phyloP scores from a whole-genome alignment of 1,140 invertebrate species.

The Pseudomyrmex concolor region DNA sequence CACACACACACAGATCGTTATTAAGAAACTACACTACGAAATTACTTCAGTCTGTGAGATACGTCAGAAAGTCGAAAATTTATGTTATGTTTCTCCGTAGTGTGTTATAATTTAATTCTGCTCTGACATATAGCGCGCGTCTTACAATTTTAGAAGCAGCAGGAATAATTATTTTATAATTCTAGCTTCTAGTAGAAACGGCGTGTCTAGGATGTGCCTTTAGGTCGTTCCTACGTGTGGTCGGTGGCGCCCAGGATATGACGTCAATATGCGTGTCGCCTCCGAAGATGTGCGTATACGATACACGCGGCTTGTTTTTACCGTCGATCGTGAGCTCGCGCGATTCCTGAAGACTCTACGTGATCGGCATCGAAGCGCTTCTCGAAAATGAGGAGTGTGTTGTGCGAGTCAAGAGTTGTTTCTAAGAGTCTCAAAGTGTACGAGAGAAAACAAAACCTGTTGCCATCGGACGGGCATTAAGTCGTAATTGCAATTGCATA shows the following conservation, averaged over 20 bases:
- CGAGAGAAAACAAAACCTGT: not conserved
- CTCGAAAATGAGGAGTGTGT: constrained; percentile 32
- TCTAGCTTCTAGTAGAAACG: not conserved
- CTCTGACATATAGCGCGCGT: not conserved
- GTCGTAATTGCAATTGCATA: not conserved
- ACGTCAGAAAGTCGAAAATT: no score
- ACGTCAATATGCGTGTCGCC: constrained; percentile 54
- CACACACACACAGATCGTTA: no score
- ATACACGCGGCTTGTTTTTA: constrained; percentile 58
- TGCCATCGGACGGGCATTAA: not conserved
- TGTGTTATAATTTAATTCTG: not conserved
- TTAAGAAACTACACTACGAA: not conserved
- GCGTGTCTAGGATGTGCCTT: constrained; percentile 31
- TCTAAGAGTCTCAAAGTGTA: not conserved
- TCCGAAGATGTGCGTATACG: constrained; percentile 38
- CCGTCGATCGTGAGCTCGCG: constrained; percentile 46
- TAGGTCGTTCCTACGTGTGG: constrained; percentile 28
- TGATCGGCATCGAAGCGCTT: constrained; percentile 42
- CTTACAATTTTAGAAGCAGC: no score
- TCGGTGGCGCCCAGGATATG: constrained; percentile 51
- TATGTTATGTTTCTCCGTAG: no score
- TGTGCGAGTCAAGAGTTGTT: constrained; percentile 1
- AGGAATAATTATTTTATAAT: no score
- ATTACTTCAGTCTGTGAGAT: not conserved
- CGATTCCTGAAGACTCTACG: constrained; percentile 38